phyloP scores from a whole-genome alignment of 1,140 invertebrate species.

The Caenorhabditis briggsae region DNA sequence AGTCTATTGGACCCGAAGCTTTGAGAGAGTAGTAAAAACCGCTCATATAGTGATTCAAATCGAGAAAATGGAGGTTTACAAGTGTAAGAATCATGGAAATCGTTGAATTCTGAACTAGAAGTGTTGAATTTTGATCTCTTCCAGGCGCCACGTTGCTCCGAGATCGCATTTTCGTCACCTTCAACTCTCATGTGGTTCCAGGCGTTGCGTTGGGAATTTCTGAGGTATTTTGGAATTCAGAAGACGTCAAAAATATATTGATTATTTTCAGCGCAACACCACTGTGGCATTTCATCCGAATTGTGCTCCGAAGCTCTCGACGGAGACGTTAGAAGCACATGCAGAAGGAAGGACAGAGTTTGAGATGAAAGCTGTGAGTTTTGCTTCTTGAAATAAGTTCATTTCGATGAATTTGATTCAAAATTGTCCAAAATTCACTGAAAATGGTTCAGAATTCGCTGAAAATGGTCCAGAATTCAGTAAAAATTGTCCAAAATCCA shows the following conservation, averaged over 20 bases:
- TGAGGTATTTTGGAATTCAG: not conserved
- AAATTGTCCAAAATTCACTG: not conserved
- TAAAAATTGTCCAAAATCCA: not conserved
- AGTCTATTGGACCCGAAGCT: constrained; percentile 11
- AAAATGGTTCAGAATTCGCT: not conserved
- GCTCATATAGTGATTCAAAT: constrained; percentile 2
- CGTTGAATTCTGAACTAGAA: not conserved
- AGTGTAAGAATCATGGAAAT: not conserved
- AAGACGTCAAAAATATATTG: too few species aligned
- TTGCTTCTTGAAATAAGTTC: too few species aligned
- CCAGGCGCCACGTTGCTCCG: not conserved
- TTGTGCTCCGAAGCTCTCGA: not conserved
- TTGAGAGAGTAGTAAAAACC: not conserved
- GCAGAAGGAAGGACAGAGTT: not conserved
- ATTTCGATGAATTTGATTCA: too few species aligned
- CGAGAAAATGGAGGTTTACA: constrained; percentile 26
- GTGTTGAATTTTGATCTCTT: not conserved
- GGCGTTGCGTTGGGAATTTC: not conserved
- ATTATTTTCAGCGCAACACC: not conserved
- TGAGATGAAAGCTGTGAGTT: not conserved
- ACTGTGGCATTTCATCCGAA: constrained; percentile 13
- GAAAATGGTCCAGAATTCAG: too few species aligned
- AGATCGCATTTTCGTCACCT: not conserved
- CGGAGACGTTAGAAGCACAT: not conserved
- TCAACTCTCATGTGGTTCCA: not conserved